Evolutionary conservation across 2,113 vertebrate species (phyloP).

Genomic region (Cranoglanis bouderius): DNA sequence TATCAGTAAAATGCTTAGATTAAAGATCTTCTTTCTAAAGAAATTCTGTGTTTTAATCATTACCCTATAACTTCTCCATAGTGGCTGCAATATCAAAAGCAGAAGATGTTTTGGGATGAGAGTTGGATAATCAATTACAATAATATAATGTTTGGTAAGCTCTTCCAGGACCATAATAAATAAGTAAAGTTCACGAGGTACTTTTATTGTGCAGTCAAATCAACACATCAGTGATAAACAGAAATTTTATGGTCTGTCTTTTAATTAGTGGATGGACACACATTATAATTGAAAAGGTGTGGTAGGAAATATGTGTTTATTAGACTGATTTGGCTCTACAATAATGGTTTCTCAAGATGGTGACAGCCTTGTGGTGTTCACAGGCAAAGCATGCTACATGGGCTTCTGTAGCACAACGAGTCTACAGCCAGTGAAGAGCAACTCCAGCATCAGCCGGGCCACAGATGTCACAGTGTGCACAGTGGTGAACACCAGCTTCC

Average conservation of each 20-base stretch:
- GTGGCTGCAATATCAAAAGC: constrained; percentile 81
- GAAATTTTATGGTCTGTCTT: neutral
- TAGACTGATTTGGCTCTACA: neutral
- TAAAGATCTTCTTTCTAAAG: neutral
- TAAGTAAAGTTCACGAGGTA: neutral
- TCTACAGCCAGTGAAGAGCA: constrained; percentile 64
- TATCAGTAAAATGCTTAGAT: neutral
- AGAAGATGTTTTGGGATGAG: constrained; percentile 81
- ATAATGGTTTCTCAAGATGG: neutral
- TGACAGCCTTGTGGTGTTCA: neutral
- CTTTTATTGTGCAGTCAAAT: neutral
- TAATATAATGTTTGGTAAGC: constrained; percentile 72
- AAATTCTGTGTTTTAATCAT: neutral
- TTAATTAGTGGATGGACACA: neutral
- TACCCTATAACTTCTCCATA: constrained; percentile 40
- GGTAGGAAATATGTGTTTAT: neutral
- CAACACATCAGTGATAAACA: neutral
- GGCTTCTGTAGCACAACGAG: constrained; percentile 68
- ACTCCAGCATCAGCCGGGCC: constrained; percentile 63
- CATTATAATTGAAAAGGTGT: neutral
- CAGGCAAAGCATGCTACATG: constrained; percentile 61
- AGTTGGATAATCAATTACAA: constrained; percentile 80
- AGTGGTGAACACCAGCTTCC: constrained; percentile 60
- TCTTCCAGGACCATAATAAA: neutral
- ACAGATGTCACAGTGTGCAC: constrained; percentile 68